Evolutionary conservation across 1,140 invertebrate species (phyloP), one percentile per base, ranked within the genome.

Genomic region (Drosophila funebris): DNA sequence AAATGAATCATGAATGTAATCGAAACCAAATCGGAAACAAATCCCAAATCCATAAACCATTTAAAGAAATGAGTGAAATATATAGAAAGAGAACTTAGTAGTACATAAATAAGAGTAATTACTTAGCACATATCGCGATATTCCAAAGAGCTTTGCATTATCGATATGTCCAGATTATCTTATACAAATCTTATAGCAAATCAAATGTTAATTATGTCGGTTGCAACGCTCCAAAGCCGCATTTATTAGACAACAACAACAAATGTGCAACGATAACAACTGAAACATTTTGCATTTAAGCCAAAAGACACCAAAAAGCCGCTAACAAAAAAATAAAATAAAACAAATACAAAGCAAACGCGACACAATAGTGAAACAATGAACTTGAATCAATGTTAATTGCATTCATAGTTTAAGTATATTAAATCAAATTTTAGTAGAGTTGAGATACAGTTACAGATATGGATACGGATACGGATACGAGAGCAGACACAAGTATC

Each of bases 81-180:
- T 6, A 14, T 2, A 22, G 27, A 44, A 13, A 20, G 57, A 46
- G 57, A 54, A 54, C 31, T 37, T 54, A 37, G 14, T 44, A 20
- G 14, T 8, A 58, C n/a, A 48, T 29, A 14, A 48, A 18, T 31
- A 33, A 61, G 31, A 61, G 31, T 16, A 27, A 53, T 56, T 18
- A 50, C 31, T 63, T 36, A 66, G 18, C 58, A 67, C 69, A 72
- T 67, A 72, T 72, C 69, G 69, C 29, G 44, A 67, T n/a, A n/a
- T 58, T 67, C 62, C 27, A n/a, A 72, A 52, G 69, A 72, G 69
- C 69, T 72, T 72, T 72, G 67, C 67, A 50, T 63, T 39, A 56
- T 46, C 67, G 67, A 63, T 70, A 50, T 71, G 61, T 71, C 68
- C 50, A 71, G 9, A 70, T 22, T 22, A 37, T n/a, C n/a, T n/a